phyloP scores from a whole-genome alignment of 2,888 invertebrate genomes.

The Aricia artaxerxes region DNA sequence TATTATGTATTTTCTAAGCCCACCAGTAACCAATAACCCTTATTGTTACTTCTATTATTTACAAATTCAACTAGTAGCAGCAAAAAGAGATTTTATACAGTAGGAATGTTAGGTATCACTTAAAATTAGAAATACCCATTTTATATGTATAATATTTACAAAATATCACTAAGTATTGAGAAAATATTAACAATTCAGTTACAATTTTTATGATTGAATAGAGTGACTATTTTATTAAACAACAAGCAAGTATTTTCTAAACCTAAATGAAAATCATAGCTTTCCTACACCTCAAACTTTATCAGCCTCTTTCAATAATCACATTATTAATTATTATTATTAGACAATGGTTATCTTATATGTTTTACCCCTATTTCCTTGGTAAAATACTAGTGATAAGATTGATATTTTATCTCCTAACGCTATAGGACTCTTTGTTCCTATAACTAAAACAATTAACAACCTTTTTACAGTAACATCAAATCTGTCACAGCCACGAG shows the following conservation, averaged over 20 bases:
- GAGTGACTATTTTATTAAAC: neutral
- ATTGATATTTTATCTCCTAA: neutral
- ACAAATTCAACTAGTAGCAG: neutral
- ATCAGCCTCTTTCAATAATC: neutral
- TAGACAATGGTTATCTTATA: neutral
- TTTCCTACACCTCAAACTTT: neutral
- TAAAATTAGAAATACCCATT: conserved; percentile 23
- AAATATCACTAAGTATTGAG: neutral
- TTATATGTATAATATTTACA: conserved; percentile 12
- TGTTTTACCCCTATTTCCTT: neutral
- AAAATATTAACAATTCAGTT: neutral
- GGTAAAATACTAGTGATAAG: neutral
- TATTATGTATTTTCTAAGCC: neutral
- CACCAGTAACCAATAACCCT: neutral
- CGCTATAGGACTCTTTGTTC: neutral
- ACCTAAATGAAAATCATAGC: neutral
- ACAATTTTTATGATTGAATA: neutral
- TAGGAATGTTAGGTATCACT: conserved; percentile 22
- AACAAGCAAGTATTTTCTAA: neutral
- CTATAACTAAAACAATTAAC: neutral
- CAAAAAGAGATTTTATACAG: neutral
- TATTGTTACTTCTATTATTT: conserved; percentile 2
- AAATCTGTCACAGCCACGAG: neutral
- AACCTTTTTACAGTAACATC: neutral
- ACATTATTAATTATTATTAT: neutral